Base-by-base conservation (phyloP, 2,113 vertebrate genomes). In the Paratilapia polleni region DNA sequence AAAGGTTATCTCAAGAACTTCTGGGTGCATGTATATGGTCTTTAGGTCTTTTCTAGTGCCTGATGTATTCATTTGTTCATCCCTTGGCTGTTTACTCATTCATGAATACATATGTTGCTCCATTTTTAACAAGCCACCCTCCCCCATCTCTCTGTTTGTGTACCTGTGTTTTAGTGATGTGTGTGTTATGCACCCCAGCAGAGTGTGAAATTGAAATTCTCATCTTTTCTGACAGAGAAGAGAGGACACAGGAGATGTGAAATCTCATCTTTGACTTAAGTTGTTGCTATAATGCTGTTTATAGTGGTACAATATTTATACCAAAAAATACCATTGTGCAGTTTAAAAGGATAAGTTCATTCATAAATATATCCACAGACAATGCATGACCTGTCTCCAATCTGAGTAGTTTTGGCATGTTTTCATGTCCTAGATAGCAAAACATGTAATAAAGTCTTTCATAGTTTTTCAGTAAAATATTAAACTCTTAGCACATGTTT, bases 201-300 rank as follows among this genome's bases (percentile, higher is more conserved):
- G 90, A 94, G 92, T 93, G 93, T 94, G 93, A 94, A 94, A 94
- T 94, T 93, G 89, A 94, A 93, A 93, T 91, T 81, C 73, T 84
- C 73, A 85, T 90, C 85, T 24, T 88, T 85, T 91, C 81, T 93
- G 90, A 92, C 84, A 80, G 61, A 82, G 86, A 76, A 19, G 59
- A 88, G 31, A 87, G 59, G 76, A 75, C 64, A 79, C 66, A 26
- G 43, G 41, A 81, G 78, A 89, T 84, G 83, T 81, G 41, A 87
- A 87, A 88, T 90, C 77, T 77, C 28, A 83, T 86, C 77, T 91
- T 82, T 87, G 83, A 68, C 81, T 83, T 28, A 54, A 68, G 77
- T 66, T 85, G 63, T 76, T 87, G 73, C 57, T 64, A 38, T 58
- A 56, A 62, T 74, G 3, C 17, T 34, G 20, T 54, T 64, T 73